Evolutionary conservation across 2,797 vertebrate genomes (phyloP), one percentile per base, ranked within the genome.

Genomic region (Moxostoma hubbsi): DNA sequence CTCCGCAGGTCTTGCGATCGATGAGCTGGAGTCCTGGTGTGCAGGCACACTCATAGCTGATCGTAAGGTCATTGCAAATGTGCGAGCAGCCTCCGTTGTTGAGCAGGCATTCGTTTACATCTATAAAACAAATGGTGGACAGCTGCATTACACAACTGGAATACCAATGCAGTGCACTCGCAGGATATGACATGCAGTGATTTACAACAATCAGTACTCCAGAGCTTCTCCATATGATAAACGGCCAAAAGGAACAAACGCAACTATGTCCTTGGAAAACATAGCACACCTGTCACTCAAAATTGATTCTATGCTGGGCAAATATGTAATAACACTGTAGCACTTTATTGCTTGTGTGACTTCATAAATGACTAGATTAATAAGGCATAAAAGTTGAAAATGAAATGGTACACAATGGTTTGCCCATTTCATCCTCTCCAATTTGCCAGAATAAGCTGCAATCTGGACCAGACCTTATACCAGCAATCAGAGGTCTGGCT

Each of bases 71-170:
- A 83, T 94, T 96, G 91, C 98, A 99, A 89, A 98, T 96, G 85
- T 99, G 97, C 4, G 98, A 99, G 83, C 98, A 99, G 79, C 97
- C 98, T 0, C 97, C 98, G 0, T 99, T 99, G 90, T 99, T 99
- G 79, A 95, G 66, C 13, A 97, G 91, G 89, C 98, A 99, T 89
- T 99, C 98, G 4, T 99, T 97, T 59, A 95, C 4, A 76, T 95
- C 98, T 99, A 36, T 36, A 88, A 9, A 90, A 90, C 13, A 16
- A 74, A 75, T 62, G 46, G 9, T n/a, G 50, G 12, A 51, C 36
- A 16, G 4, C 53, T 18, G 43, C 9, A 5, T 57, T 64, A 76
- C 45, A 15, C 46, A 18, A 15, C 51, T 36, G 7, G 54, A 84
- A 69, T 75, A 16, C 61, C 75, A 82, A 67, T 70, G 49, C 46